Evolutionary conservation across 2,888 invertebrate species (phyloP).

Genomic region (Ctenicera cuprea): DNA sequence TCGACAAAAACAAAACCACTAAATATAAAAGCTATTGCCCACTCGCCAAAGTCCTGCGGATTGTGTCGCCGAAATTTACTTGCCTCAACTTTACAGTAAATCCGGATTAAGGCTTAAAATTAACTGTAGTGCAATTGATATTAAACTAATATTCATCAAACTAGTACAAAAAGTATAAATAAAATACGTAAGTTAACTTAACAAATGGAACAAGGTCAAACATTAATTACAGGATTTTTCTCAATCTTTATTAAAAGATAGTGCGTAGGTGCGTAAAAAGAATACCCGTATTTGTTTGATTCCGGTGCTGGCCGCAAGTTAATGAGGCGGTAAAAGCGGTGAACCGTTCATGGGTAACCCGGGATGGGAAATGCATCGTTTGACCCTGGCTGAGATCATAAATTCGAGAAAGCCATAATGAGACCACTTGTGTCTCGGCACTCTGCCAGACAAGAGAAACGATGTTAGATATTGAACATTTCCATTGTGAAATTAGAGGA

Average conservation of each 20-base stretch:
- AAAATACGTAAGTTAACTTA: too few relatives aligned
- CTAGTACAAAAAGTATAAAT: not conserved
- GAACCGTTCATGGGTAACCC: conserved; percentile 52
- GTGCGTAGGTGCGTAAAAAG: conserved; percentile 38
- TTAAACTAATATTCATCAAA: not conserved
- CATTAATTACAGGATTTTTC: not conserved
- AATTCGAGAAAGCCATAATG: conserved; percentile 54
- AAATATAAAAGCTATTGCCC: conserved; percentile 32
- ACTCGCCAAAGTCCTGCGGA: conserved; percentile 14
- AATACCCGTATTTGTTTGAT: conserved; percentile 45
- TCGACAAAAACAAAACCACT: conserved; percentile 29
- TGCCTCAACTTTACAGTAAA: conserved; percentile 16
- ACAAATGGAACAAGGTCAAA: not conserved
- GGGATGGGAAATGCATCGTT: conserved; percentile 54
- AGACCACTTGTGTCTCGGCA: conserved; percentile 55
- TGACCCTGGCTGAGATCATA: conserved; percentile 53
- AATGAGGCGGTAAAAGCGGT: conserved; percentile 59
- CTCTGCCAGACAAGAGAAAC: conserved; percentile 52
- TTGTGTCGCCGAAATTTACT: not conserved
- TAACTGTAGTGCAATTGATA: conserved; percentile 13
- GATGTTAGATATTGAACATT: conserved; percentile 52
- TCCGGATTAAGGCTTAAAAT: conserved; percentile 16
- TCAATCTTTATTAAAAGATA: not conserved
- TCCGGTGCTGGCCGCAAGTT: conserved; percentile 56
- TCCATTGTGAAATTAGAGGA: conserved; percentile 44